Conservation (phyloP, 2,888 invertebrate genomes). For the Stenoptilia bipunctidactyla region DNA sequence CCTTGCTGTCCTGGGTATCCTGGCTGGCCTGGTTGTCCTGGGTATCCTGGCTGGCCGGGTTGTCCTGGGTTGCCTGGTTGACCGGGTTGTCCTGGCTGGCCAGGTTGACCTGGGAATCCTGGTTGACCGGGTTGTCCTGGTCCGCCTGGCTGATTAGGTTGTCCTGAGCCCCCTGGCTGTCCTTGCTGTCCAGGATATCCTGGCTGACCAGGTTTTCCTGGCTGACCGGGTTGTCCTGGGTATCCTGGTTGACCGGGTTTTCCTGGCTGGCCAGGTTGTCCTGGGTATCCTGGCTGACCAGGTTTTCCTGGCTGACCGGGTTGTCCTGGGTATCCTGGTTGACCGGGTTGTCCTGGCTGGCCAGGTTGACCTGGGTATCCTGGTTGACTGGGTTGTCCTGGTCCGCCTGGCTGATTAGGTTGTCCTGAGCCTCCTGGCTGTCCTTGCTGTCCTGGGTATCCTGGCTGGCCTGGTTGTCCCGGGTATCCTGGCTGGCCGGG, state of each 20-base stretch:
- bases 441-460: slow-evolving; percentile 2
- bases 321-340: background rate
- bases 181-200: slow-evolving; percentile 21
- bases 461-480: slow-evolving; percentile 15
- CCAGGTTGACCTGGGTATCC: too few relatives aligned
- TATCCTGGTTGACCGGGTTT: slow-evolving; percentile 10
- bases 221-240: slow-evolving; percentile 12
- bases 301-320: slow-evolving; percentile 19
- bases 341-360: too few relatives aligned
- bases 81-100: slow-evolving; percentile 22
- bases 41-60: slow-evolving; percentile 23
- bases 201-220: slow-evolving; percentile 15
- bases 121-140: slow-evolving; percentile 53
- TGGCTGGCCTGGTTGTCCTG: slow-evolving; percentile 13
- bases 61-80: slow-evolving; percentile 23
- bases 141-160: slow-evolving; percentile 11
- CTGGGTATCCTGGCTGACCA: slow-evolving; percentile 44
- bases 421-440: background rate
- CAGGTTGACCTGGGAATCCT: slow-evolving; percentile 54
- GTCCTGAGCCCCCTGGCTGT: slow-evolving; percentile 18
- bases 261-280: slow-evolving; percentile 23
- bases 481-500: slow-evolving; percentile 29
- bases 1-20: slow-evolving; percentile 14
- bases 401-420: too few relatives aligned
- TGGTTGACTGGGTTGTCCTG: too few relatives aligned